Conservation (phyloP, 2,888 invertebrate species). For the Acanthosoma haemorrhoidale region DNA sequence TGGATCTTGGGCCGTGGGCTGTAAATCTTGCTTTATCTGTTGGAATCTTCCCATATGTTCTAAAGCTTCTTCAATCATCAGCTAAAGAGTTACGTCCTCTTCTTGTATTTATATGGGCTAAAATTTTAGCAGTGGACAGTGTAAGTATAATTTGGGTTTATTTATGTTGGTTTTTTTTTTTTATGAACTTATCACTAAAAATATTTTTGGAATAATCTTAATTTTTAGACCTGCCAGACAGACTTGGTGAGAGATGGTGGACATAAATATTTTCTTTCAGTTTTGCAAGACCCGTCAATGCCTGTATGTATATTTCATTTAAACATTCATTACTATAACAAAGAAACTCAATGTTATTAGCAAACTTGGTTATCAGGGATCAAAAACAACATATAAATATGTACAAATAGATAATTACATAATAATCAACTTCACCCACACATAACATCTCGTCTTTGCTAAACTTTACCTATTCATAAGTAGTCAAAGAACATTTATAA, state of each 20-base stretch:
- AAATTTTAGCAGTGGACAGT: conserved; percentile 92
- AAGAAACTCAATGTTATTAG: too few species aligned
- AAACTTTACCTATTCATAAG: too few species aligned
- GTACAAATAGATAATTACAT: too few species aligned
- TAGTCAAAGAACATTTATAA: too few species aligned
- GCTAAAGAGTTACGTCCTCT: conserved; percentile 86
- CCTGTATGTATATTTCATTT: conserved; percentile 56
- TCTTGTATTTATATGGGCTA: conserved; percentile 98
- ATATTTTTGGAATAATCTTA: conserved; percentile 4
- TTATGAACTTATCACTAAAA: background rate
- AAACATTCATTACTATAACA: too few species aligned
- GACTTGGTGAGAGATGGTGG: conserved; percentile 90
- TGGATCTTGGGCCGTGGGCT: conserved; percentile 94
- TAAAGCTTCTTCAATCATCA: conserved; percentile 91
- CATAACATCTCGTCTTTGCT: too few species aligned
- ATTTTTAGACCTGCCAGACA: conserved; percentile 79
- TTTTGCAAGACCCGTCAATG: conserved; percentile 80
- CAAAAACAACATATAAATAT: too few species aligned
- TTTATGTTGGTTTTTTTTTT: background rate
- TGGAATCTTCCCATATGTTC: conserved; percentile 97
- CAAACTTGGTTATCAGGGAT: too few species aligned
- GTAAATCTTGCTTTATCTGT: conserved; percentile 93
- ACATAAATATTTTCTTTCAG: conserved; percentile 89
- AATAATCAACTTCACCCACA: too few species aligned
- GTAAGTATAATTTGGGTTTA: conserved; percentile 52